Evolutionary conservation across 2,797 vertebrate species (phyloP).

Genomic region (Holocentrus rufus): DNA sequence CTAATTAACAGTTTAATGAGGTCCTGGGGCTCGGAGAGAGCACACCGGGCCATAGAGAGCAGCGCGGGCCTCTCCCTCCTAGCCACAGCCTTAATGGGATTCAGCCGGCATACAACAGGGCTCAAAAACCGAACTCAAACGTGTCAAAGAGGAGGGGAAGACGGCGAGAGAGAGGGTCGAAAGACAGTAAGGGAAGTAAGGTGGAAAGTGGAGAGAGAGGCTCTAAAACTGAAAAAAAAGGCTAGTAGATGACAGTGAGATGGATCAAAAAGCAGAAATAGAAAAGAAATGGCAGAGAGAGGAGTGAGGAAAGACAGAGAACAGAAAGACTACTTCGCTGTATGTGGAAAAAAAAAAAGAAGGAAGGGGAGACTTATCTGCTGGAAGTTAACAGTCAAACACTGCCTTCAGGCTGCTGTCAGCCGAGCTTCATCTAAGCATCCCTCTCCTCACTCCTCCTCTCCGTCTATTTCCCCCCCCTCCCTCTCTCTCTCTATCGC

Average conservation of each 20-base stretch:
- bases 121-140: conserved; percentile 32
- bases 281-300: conserved; percentile 1
- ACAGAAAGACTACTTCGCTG: conserved; percentile 37
- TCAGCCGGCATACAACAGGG: conserved; percentile 34
- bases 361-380: conserved; percentile 39
- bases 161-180: neutral
- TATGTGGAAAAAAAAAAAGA: conserved; percentile 21
- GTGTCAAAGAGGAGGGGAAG: conserved; percentile 15
- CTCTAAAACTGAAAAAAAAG: neutral
- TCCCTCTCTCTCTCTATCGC: conserved; percentile 37
- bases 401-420: conserved; percentile 72
- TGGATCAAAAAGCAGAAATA: neutral
- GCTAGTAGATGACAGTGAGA: neutral
- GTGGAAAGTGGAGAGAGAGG: conserved; percentile 15
- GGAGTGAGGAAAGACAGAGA: neutral
- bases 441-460: conserved; percentile 37
- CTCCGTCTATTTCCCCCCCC: too few relatives aligned
- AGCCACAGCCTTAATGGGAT: conserved; percentile 49
- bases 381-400: conserved; percentile 59
- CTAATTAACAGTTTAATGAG: conserved; percentile 73
- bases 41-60: conserved; percentile 16
- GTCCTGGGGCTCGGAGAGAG: conserved; percentile 56
- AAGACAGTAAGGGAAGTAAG: neutral
- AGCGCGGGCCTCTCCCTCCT: conserved; percentile 30
- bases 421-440: conserved; percentile 61